These are phyloP conservation scores for Nemotelus pantherinus DNA, from an alignment of 2,888 invertebrate genomes.

Conservation along the genomic window DNA sequence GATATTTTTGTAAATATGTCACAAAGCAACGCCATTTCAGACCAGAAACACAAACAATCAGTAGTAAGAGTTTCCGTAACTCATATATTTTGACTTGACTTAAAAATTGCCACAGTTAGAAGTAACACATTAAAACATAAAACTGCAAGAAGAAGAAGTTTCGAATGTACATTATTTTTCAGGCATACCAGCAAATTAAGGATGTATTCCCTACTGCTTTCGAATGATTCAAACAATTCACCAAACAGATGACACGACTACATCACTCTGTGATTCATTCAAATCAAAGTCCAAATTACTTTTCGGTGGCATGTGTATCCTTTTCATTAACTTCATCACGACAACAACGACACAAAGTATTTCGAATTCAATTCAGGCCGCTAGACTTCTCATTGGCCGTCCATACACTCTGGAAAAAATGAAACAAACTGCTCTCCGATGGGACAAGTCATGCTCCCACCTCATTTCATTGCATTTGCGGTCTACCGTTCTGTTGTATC, in stretches of 20 bases:
- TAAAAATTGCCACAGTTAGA: too few relatives aligned
- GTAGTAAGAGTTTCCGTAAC: too few relatives aligned
- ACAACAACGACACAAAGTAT: conserved; percentile 26
- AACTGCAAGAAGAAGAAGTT: too few relatives aligned
- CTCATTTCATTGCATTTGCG: conserved; percentile 49
- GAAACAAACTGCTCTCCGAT: background rate
- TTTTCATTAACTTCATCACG: conserved; percentile 49
- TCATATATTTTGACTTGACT: too few relatives aligned
- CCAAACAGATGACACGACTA: background rate
- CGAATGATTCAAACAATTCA: too few relatives aligned
- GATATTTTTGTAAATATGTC: too few relatives aligned
- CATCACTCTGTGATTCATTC: background rate
- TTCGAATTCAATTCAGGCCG: conserved; percentile 25
- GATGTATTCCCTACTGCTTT: too few relatives aligned
- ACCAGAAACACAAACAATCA: too few relatives aligned
- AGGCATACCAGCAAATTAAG: too few relatives aligned
- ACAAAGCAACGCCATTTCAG: too few relatives aligned
- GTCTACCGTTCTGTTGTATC: conserved; percentile 45
- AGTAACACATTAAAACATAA: too few relatives aligned
- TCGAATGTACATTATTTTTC: too few relatives aligned
- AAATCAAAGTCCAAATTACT: conserved; percentile 29
- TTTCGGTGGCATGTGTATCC: conserved; percentile 47
- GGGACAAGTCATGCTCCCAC: conserved; percentile 40
- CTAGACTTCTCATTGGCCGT: conserved; percentile 7
- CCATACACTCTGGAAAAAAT: background rate